Evolutionary conservation across 2,113 vertebrate species (phyloP), one percentile per base, ranked within the genome.

Genomic region (Collichthys lucidus): DNA sequence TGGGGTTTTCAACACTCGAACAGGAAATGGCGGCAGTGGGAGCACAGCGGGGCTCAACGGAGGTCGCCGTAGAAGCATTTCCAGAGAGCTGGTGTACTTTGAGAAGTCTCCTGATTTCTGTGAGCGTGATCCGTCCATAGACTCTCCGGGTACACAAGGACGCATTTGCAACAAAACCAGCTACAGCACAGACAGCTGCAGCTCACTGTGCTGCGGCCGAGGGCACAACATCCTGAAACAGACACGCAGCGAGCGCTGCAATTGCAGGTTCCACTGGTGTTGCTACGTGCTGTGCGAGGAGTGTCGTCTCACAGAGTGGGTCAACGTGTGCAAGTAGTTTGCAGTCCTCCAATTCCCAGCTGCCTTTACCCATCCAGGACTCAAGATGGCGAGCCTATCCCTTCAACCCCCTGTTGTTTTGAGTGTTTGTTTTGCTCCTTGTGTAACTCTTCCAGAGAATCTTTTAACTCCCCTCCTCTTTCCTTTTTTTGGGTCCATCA

Each of bases 71-170:
- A 92, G 94, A 50, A 92, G 87, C 63, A 93, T 97, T 77, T 95
- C 96, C 24, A 93, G 95, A 67, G 96, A 97, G 92, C 93, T 98
- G 82, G 96, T 98, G 68, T 98, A 96, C 89, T 98, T 98, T 71
- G 97, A 98, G 90, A 97, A 97, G 87, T 97, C 97, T 1, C 97
- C 97, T 0, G 96, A 97, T 74, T 98, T 97, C 92, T 98, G 97
- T 5, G 97, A 98, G 90, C 94, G 86, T 0, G 96, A 97, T 19
- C 86, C 90, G 0, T 80, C 94, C 0, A 78, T 96, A 64, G 96
- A 97, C 79, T 97, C 96, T 24, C 94, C 93, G 0, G 97, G 97
- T 22, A 98, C 97, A 0, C 95, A 94, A 22, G 97, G 96, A 63
- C 94, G 97, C 79, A 94, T 95, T 80, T 98, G 97, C 92, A 97